These are phyloP conservation scores for Noctilio leporinus DNA, from an alignment of 2,113 vertebrate species.

Conservation along the genomic window DNA sequence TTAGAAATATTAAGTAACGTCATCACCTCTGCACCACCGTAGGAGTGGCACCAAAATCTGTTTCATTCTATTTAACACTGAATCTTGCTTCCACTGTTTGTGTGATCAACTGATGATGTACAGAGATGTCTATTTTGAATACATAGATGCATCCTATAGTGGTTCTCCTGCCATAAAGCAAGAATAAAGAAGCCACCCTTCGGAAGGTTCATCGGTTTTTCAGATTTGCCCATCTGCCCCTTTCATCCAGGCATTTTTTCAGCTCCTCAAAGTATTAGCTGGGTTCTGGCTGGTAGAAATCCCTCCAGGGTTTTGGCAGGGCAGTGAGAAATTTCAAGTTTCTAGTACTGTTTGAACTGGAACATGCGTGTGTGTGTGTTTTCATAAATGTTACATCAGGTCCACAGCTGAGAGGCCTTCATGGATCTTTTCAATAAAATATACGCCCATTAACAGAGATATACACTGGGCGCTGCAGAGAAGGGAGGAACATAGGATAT, in stretches of 20 bases:
- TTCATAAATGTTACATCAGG: conserved; percentile 51
- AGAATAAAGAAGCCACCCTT: background rate
- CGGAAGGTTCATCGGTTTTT: background rate
- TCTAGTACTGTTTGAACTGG: conserved; percentile 29
- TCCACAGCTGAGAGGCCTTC: background rate
- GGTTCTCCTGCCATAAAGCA: background rate
- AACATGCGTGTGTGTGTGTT: conserved; percentile 6
- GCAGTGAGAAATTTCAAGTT: conserved; percentile 24
- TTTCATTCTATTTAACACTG: background rate
- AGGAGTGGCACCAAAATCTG: background rate
- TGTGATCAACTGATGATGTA: background rate
- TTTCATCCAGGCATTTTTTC: background rate
- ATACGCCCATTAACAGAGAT: conserved; percentile 25
- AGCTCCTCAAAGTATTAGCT: background rate
- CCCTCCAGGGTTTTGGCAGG: background rate
- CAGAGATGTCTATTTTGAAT: background rate
- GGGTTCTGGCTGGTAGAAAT: conserved; percentile 6
- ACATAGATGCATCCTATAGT: background rate
- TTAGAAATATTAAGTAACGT: background rate
- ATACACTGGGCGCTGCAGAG: background rate
- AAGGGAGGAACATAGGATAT: background rate
- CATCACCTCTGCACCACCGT: background rate
- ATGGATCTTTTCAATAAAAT: conserved; percentile 42
- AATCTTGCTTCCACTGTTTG: background rate
- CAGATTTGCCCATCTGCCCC: background rate